Evolutionary conservation across 2,888 invertebrate genomes (phyloP).

Genomic region (Megastigmus dorsalis): DNA sequence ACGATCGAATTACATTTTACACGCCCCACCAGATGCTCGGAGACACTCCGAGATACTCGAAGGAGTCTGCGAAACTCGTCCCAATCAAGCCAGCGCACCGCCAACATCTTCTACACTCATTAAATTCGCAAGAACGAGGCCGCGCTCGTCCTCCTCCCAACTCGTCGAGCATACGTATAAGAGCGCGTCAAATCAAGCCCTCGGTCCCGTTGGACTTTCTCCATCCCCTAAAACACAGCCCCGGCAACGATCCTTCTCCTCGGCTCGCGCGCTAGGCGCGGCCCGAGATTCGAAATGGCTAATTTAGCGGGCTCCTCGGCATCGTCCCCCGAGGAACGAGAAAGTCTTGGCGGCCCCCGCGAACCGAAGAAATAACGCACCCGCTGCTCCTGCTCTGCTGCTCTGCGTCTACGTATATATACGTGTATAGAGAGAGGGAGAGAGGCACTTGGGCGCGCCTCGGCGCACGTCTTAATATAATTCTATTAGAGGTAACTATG

Average conservation of each 20-base stretch:
- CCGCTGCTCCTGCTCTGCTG: no score
- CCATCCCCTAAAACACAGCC: constrained; percentile 55
- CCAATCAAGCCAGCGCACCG: constrained; percentile 3
- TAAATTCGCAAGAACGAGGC: constrained; percentile 41
- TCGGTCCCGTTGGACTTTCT: constrained; percentile 45
- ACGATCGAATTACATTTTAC: no score
- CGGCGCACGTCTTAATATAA: constrained; percentile 70
- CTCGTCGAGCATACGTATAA: no score
- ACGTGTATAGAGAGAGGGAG: no score
- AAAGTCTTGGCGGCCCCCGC: constrained; percentile 30
- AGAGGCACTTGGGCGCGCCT: neutral
- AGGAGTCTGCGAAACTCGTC: neutral
- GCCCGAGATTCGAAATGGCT: constrained; percentile 73
- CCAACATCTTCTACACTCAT: constrained; percentile 22
- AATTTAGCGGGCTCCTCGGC: constrained; percentile 67
- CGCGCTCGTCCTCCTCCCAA: no score
- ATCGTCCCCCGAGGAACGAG: no score
- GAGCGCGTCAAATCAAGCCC: no score
- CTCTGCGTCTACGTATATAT: no score
- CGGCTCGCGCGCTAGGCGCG: constrained; percentile 51
- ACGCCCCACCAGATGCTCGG: no score
- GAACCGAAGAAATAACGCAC: constrained; percentile 47
- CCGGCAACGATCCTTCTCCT: constrained; percentile 53
- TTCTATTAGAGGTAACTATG: constrained; percentile 74
- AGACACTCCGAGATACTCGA: no score